Evolutionary conservation across 2,113 vertebrate genomes (phyloP), one percentile per base, ranked within the genome.

Genomic region (Trematocara variabile): DNA sequence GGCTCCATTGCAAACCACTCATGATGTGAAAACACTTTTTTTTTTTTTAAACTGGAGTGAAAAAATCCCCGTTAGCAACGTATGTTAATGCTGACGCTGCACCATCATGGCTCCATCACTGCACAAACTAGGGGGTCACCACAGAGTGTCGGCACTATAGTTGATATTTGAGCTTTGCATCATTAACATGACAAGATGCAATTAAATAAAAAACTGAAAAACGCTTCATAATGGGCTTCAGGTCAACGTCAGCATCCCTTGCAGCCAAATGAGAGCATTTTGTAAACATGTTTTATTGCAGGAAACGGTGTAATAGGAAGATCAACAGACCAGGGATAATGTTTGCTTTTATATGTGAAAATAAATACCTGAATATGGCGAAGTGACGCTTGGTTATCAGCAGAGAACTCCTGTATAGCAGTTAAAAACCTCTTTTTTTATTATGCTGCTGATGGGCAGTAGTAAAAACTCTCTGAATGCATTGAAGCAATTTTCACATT

Each of bases 61-160:
- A 93, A 93, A 33, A 54, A 68, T 90, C 84, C 83, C 83, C 85
- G 92, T 93, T 92, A 93, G 37, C 56, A 89, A 83, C 79, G 77
- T 92, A 90, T 93, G 89, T 75, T 92, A 93, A 93, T 92, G 82
- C 56, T 94, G 90, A 93, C 91, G 94, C 94, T 93, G 92, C 63
- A 75, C 14, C 22, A n/a, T 85, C 12, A 18, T 28, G 63, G 70
- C 46, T 85, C 60, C 37, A 22, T 87, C 81, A 75, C 77, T 8
- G 34, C 48, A 80, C 41, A 53, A 80, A 90, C 86, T 56, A n/a
- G n/a, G 56, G 25, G 83, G 73, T 50, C 82, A 44, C 80, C 28
- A 14, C 34, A 53, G 34, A 81, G 54, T 6, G 10, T 84, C 58
- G 79, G 53, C 81, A 73, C 70, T 68, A 82, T 53, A 5, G 87